phyloP scores from a whole-genome alignment of 2,113 vertebrate genomes.

The Todiramphus chloris region DNA sequence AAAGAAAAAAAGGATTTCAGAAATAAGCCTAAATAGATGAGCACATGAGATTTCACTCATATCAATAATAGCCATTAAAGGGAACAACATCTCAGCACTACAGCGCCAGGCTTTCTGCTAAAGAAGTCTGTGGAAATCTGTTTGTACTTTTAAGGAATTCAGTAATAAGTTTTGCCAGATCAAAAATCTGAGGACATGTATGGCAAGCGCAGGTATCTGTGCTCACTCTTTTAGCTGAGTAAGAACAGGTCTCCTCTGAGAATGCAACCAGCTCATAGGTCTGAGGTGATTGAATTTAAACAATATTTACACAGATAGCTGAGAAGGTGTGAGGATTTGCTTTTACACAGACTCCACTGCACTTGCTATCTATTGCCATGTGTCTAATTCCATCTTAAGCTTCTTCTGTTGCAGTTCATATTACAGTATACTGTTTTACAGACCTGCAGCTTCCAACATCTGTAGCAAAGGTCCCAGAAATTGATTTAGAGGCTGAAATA shows the following conservation, averaged over 20 bases:
- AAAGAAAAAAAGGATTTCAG: background rate
- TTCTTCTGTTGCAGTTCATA: conserved; percentile 33
- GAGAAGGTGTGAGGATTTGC: background rate
- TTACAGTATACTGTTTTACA: conserved; percentile 55
- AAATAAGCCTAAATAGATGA: background rate
- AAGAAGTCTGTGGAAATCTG: background rate
- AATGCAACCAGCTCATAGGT: background rate
- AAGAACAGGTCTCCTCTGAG: background rate
- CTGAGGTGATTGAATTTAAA: background rate
- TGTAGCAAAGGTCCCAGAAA: conserved; percentile 67
- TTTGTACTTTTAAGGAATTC: background rate
- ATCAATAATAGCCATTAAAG: background rate
- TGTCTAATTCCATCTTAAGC: background rate
- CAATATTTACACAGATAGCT: background rate
- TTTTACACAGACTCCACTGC: background rate
- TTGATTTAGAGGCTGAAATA: conserved; percentile 76
- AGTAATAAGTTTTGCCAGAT: background rate
- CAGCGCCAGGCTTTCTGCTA: background rate
- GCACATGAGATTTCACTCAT: background rate
- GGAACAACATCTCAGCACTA: background rate
- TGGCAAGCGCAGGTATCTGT: background rate
- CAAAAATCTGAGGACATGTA: background rate
- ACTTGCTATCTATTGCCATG: conserved; percentile 45
- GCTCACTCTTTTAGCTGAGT: background rate
- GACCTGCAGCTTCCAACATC: conserved; percentile 67